phyloP scores from a whole-genome alignment of 2,888 invertebrate genomes.

The Caenorhabditis sp. region DNA sequence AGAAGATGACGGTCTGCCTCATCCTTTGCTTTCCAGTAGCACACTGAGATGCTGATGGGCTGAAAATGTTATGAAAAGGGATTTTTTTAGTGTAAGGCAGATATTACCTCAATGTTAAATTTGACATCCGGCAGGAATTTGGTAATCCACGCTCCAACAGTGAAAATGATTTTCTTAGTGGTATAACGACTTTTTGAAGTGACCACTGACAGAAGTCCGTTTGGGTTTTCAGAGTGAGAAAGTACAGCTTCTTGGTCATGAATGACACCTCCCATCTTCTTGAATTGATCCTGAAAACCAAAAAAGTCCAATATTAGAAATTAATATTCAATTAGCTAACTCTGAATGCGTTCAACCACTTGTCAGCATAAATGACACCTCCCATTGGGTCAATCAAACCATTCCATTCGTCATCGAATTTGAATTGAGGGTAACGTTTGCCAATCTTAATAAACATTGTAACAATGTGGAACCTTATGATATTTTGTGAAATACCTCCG shows the following conservation, averaged over 20 bases:
- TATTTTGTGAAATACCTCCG: constrained; percentile 36
- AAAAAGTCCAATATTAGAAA: background rate
- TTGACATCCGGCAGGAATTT: constrained; percentile 70
- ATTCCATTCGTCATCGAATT: constrained; percentile 63
- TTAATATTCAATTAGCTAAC: constrained; percentile 27
- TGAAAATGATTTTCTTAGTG: constrained; percentile 73
- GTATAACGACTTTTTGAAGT: constrained; percentile 64
- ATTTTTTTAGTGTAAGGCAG: too few relatives aligned
- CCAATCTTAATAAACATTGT: constrained; percentile 25
- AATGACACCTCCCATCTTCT: constrained; percentile 58
- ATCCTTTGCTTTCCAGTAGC: constrained; percentile 66
- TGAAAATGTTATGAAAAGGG: constrained; percentile 14
- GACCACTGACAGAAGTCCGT: background rate
- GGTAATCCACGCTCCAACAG: constrained; percentile 79
- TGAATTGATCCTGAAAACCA: constrained; percentile 68
- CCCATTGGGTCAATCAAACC: constrained; percentile 73
- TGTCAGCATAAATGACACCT: constrained; percentile 74
- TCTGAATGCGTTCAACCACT: constrained; percentile 71
- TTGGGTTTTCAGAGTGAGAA: constrained; percentile 26
- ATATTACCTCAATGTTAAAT: constrained; percentile 70
- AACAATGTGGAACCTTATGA: too few relatives aligned
- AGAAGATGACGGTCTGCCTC: constrained; percentile 29
- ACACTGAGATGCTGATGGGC: constrained; percentile 66
- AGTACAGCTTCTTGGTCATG: constrained; percentile 58
- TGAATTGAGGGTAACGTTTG: constrained; percentile 67